Percentiles rank a stretch among this genome's conserved stretches.
phyloP scores from a whole-genome alignment of 2,888 invertebrate genomes.

The Colletes collaris region DNA sequence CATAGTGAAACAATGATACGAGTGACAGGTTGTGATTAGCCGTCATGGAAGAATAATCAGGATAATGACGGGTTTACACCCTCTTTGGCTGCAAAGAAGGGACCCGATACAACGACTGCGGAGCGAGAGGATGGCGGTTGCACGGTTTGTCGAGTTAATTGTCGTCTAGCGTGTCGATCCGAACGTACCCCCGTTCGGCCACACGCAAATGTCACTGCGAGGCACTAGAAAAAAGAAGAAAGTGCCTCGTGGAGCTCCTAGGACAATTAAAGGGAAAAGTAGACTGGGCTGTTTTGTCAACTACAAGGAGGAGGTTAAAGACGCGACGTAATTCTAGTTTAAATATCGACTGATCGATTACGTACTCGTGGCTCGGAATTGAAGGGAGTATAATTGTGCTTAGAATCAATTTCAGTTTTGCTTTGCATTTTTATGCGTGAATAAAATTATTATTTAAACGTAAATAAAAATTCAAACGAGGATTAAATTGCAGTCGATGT shows the following conservation, averaged over 20 bases:
- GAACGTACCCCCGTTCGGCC: conserved; percentile 66
- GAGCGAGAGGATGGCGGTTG: conserved; percentile 63
- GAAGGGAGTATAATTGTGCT: too few relatives aligned
- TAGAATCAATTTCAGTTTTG: too few relatives aligned
- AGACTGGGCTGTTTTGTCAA: conserved; percentile 48
- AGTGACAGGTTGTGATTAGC: conserved; percentile 79
- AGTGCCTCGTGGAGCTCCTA: conserved; percentile 34
- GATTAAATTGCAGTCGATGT: too few relatives aligned
- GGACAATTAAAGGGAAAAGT: conserved; percentile 62
- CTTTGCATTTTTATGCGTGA: too few relatives aligned
- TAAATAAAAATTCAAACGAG: too few relatives aligned
- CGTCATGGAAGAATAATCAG: conserved; percentile 80
- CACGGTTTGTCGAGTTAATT: conserved; percentile 80
- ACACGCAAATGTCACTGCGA: conserved; percentile 80
- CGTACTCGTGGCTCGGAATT: too few relatives aligned
- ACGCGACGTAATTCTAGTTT: neutral
- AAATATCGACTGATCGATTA: too few relatives aligned
- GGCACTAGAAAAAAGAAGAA: conserved; percentile 65
- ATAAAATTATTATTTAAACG: too few relatives aligned
- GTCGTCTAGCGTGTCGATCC: conserved; percentile 81
- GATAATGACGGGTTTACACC: conserved; percentile 81
- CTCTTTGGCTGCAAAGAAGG: conserved; percentile 66
- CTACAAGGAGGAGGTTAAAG: neutral
- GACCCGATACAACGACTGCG: conserved; percentile 43
- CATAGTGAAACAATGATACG: conserved; percentile 78